phyloP scores from a whole-genome alignment of 2,113 vertebrate genomes.

The Nesogale talazaci region DNA sequence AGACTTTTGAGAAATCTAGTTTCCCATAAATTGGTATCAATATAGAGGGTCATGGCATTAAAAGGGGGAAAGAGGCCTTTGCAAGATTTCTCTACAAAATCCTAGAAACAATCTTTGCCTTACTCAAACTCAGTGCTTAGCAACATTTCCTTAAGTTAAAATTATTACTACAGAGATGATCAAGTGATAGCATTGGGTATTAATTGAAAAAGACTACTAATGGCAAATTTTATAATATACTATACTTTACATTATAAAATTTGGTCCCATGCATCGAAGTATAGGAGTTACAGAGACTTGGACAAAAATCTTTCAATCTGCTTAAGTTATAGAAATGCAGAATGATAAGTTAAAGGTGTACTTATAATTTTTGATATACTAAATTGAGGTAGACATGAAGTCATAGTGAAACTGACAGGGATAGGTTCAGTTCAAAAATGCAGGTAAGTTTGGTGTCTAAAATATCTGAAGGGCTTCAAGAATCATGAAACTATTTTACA shows the following conservation, averaged over 20 bases:
- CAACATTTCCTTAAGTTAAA: conserved; percentile 5
- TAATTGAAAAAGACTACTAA: conserved; percentile 20
- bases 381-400: too few relatives aligned
- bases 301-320: not conserved
- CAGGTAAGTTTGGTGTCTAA: not conserved
- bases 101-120: not conserved
- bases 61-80: not conserved
- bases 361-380: not conserved
- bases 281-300: not conserved
- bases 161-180: not conserved
- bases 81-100: not conserved
- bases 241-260: not conserved
- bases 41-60: too few relatives aligned
- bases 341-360: not conserved
- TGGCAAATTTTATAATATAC: not conserved
- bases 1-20: not conserved
- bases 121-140: not conserved
- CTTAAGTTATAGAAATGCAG: not conserved
- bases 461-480: not conserved
- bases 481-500: too few relatives aligned
- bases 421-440: conserved; percentile 18
- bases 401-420: not conserved
- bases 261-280: not conserved
- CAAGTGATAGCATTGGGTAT: not conserved
- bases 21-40: not conserved